Base-by-base conservation (phyloP, 2,797 vertebrate species). In the Aldrovandia affinis region DNA sequence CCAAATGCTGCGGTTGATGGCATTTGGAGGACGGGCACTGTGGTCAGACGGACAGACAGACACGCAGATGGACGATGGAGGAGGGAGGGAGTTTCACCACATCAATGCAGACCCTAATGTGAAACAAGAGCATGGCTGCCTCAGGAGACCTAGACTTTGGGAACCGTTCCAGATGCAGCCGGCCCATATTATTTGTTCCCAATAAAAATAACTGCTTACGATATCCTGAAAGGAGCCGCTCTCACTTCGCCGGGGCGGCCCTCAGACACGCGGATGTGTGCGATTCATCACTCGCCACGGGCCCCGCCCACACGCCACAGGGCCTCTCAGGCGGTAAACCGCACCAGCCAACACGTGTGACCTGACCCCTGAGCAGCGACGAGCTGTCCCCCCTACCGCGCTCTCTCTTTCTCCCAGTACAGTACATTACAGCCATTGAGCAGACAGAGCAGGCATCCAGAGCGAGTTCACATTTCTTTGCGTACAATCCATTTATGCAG, bases 1-100 rank as follows among this genome's bases (percentile, higher is more conserved):
- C 92, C n/a, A 91, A 93, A 92, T 85, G 85, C 90, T 81, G 85
- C 88, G 91, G 91, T 86, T 92, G 90, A 93, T 91, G 93, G 90
- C 89, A 90, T 89, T 92, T 28, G 86, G 89, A 92, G 89, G 81
- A 90, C 88, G 86, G 63, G 73, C 81, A 83, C 89, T 91, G 92
- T 92, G 91, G 91, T 92, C 91, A 92, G 89, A 83, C 28, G 47
- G 77, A 39, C 15, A 73, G 25, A 68, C 78, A 57, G 15, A 55
- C 82, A 78, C 42, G 77, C 30, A 22, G 78, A 78, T 54, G 3
- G 1, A 47, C 9, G 20, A n/a, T 75, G 80, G 68, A 83, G 18
- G 14, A 1, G 2, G 28, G 80, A 78, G 44, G 52, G 88, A 84
- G 88, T 85, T 85, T 86, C 55, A 85, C 89, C 83, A 39, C 87